phyloP scores from a whole-genome alignment of 2,113 vertebrate species.

The Neodontobutis hainanensis region DNA sequence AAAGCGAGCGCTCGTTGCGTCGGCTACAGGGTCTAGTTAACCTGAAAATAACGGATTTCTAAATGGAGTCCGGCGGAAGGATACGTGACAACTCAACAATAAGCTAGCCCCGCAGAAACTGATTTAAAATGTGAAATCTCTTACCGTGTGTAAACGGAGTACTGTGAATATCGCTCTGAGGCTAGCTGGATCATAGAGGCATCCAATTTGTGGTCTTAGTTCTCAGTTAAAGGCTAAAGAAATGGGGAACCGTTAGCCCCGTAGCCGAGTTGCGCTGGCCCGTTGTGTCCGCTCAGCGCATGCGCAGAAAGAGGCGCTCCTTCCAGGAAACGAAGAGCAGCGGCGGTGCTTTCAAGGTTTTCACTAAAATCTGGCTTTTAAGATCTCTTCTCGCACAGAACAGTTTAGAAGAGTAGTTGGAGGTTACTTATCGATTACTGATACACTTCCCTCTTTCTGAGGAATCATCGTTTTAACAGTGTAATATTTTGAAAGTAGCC shows the following conservation, averaged over 20 bases:
- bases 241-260: constrained; percentile 4
- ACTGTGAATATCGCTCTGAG: constrained; percentile 43
- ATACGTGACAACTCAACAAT: constrained; percentile 7
- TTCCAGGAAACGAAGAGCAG: constrained; percentile 48
- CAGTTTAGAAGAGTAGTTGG: too few species aligned
- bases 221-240: constrained; percentile 19
- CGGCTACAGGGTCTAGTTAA: not conserved
- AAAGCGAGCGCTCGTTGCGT: not conserved
- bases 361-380: not conserved
- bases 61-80: constrained; percentile 29
- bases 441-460: too few species aligned
- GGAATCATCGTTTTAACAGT: too few species aligned
- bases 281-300: constrained; percentile 9
- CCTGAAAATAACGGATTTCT: constrained; percentile 6
- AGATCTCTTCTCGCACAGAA: not conserved
- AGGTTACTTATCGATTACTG: too few species aligned
- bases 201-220: constrained; percentile 39
- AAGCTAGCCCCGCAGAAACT: constrained; percentile 44
- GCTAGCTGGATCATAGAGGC: constrained; percentile 75
- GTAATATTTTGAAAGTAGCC: too few species aligned
- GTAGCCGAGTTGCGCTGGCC: not conserved
- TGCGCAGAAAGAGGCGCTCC: constrained; percentile 33
- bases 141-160: constrained; percentile 73
- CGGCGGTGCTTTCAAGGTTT: constrained; percentile 37
- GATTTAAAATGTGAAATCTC: not conserved